Percentiles rank a stretch among this genome's conserved stretches.
phyloP scores from a whole-genome alignment of 1,140 invertebrate species.

The Drosophila murphyi region DNA sequence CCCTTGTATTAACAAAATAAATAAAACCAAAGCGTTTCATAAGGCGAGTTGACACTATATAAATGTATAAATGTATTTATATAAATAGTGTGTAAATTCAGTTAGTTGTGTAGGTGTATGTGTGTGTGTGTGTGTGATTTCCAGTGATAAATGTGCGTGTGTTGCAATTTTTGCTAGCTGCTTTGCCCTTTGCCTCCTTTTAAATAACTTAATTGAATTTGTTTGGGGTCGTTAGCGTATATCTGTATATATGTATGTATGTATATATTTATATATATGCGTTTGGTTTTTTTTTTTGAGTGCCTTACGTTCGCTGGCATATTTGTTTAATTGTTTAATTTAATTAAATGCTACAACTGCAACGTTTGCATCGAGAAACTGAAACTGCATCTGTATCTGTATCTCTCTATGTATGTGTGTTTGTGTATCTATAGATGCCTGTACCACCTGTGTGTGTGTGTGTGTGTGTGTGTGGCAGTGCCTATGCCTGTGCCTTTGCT shows the following conservation, averaged over 20 bases:
- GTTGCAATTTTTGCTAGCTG: conserved; percentile 56
- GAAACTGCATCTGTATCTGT: conserved; percentile 12
- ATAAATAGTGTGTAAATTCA: not conserved
- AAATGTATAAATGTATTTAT: conserved; percentile 20
- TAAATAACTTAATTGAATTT: conserved; percentile 80
- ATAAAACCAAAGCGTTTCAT: not conserved
- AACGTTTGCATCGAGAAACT: conserved; percentile 49
- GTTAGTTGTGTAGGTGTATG: not conserved
- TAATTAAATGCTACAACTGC: conserved; percentile 70
- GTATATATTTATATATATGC: conserved; percentile 2
- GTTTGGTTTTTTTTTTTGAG: conserved; percentile 7
- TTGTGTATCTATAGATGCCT: not conserved
- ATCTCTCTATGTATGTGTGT: conserved; percentile 5
- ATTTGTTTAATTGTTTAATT: conserved; percentile 83
- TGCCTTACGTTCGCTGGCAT: conserved; percentile 42
- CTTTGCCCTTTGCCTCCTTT: conserved; percentile 34
- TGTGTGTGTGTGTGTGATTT: conserved; percentile 36
- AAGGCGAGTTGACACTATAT: not conserved
- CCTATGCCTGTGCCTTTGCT: conserved; percentile 29
- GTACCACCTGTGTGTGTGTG: conserved; percentile 5
- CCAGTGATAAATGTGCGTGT: conserved; percentile 70
- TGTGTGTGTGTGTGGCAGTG: conserved; percentile 16
- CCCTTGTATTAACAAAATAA: too few species aligned
- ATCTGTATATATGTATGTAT: not conserved
- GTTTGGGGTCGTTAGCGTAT: conserved; percentile 44